phyloP scores from a whole-genome alignment of 2,888 invertebrate genomes.

The Stenoptilia bipunctidactyla region DNA sequence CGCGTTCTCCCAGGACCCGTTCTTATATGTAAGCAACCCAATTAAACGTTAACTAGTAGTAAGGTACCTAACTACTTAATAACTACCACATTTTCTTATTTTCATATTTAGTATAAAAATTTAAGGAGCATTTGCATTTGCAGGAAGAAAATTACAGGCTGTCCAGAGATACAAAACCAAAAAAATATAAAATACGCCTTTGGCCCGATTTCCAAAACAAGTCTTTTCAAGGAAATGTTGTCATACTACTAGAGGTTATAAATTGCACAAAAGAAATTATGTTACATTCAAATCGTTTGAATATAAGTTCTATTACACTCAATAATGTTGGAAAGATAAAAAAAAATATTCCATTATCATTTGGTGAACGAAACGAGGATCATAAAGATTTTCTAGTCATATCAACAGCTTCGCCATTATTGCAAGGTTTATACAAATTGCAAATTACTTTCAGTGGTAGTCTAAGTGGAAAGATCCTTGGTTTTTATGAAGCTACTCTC shows the following conservation, averaged over 20 bases:
- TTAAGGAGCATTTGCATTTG: neutral
- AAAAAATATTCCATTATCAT: constrained; percentile 1
- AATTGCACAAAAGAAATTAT: neutral
- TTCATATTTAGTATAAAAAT: too few species aligned
- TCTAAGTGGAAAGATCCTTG: constrained; percentile 58
- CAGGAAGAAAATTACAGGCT: neutral
- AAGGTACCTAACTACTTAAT: too few species aligned
- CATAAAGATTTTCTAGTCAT: constrained; percentile 48
- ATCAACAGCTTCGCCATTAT: constrained; percentile 31
- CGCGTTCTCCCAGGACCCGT: too few species aligned
- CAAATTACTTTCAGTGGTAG: constrained; percentile 60
- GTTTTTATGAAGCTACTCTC: constrained; percentile 70
- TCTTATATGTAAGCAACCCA: too few species aligned
- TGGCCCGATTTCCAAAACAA: neutral
- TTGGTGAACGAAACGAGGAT: constrained; percentile 11
- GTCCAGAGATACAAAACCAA: neutral
- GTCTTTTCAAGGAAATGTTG: neutral
- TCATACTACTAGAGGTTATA: neutral
- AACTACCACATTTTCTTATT: too few species aligned
- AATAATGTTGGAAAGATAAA: neutral
- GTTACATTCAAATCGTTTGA: neutral
- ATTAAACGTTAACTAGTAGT: too few species aligned
- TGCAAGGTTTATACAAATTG: constrained; percentile 37
- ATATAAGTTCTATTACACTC: neutral
- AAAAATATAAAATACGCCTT: neutral